Percentiles rank a stretch among this genome's conserved stretches.
These are phyloP conservation scores for Prionailurus bengalensis DNA, from an alignment of 2,113 vertebrate species.

Conservation along the genomic window DNA sequence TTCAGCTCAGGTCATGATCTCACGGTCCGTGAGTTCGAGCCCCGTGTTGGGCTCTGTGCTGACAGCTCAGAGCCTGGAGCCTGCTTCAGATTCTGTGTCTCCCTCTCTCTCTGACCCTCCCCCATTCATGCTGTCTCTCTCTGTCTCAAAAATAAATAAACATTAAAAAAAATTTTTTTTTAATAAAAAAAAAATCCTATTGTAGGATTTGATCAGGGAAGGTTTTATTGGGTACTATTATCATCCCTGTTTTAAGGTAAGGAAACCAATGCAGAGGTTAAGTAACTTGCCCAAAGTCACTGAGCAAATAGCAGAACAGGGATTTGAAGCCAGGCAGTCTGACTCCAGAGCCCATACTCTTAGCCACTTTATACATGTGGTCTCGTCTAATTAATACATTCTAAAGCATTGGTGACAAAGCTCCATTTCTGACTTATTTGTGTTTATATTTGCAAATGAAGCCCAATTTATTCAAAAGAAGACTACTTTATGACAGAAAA, in stretches of 20 bases:
- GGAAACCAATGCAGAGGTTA: not conserved
- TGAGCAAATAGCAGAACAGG: not conserved
- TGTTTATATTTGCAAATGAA: slow-evolving; percentile 47
- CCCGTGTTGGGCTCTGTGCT: no score
- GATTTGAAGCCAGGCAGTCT: not conserved
- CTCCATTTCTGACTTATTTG: not conserved
- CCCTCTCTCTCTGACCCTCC: no score
- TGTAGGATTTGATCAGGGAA: not conserved
- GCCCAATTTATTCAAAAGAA: slow-evolving; percentile 39
- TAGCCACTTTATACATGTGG: not conserved
- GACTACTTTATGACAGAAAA: slow-evolving; percentile 43
- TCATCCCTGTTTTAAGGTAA: not conserved
- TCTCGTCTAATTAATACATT: not conserved
- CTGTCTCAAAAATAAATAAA: no score
- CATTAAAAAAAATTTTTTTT: no score
- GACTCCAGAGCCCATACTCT: not conserved
- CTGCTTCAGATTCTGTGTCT: no score
- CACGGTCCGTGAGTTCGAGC: no score
- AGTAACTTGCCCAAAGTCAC: not conserved
- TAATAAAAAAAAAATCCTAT: not conserved
- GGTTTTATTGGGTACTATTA: not conserved
- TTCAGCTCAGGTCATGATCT: no score
- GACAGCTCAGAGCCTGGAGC: no score
- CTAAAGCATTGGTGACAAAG: not conserved
- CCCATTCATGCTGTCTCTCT: no score